phyloP scores from a whole-genome alignment of 2,888 invertebrate species.

The Lycophotia porphyrea region DNA sequence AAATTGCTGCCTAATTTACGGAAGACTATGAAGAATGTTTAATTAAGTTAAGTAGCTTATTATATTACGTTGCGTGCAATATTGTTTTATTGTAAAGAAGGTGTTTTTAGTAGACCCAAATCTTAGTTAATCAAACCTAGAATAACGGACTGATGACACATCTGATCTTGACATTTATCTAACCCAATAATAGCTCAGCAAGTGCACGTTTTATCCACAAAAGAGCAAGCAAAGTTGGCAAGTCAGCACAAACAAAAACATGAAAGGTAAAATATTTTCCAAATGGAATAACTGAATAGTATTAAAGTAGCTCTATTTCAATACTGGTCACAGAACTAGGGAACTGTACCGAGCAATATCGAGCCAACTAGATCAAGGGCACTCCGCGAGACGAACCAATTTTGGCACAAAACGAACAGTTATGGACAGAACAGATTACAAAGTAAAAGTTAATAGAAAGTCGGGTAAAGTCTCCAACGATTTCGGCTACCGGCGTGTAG shows the following conservation, averaged over 20 bases:
- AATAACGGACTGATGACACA: background rate
- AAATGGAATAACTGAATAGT: constrained; percentile 44
- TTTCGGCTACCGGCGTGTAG: constrained; percentile 33
- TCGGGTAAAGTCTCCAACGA: constrained; percentile 28
- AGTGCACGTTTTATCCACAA: background rate
- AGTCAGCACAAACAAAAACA: background rate
- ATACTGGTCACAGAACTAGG: constrained; percentile 20
- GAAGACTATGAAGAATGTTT: background rate
- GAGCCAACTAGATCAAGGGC: constrained; percentile 54
- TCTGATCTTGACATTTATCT: background rate
- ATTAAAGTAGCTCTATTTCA: constrained; percentile 29
- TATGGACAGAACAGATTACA: constrained; percentile 39
- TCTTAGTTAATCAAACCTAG: background rate
- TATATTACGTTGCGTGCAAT: background rate
- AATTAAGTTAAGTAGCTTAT: background rate
- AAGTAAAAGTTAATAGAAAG: constrained; percentile 44
- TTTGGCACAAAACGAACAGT: constrained; percentile 50
- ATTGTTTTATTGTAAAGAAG: background rate
- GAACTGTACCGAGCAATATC: constrained; percentile 17
- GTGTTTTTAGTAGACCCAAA: background rate
- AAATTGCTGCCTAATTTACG: background rate
- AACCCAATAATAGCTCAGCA: background rate
- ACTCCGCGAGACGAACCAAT: constrained; percentile 17
- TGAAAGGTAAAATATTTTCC: constrained; percentile 20
- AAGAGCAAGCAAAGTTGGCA: no score